Percentiles rank a stretch among this genome's conserved stretches.
Evolutionary conservation across 1,140 invertebrate genomes (phyloP).

Genomic region (Heliconius hermathena): DNA sequence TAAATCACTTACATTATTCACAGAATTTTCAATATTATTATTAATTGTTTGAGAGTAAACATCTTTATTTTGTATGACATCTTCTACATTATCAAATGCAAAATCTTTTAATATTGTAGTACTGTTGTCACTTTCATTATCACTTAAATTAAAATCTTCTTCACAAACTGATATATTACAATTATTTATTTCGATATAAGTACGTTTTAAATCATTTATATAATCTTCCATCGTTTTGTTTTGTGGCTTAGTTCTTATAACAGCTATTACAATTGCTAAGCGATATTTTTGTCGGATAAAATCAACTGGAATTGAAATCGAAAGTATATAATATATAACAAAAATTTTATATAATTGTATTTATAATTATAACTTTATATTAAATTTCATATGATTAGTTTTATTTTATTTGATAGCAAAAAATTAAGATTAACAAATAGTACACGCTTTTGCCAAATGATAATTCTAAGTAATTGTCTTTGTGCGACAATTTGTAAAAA

Average conservation of each 20-base stretch:
- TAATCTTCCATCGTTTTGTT: constrained; percentile 32
- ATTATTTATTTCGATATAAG: constrained; percentile 38
- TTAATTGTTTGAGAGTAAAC: background rate
- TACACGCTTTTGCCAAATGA: too few species aligned
- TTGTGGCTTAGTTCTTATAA: constrained; percentile 25
- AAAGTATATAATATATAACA: too few species aligned
- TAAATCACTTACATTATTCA: background rate
- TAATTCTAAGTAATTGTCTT: too few species aligned
- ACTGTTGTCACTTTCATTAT: constrained; percentile 39
- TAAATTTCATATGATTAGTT: too few species aligned
- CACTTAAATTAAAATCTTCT: constrained; percentile 52
- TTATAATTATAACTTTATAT: too few species aligned
- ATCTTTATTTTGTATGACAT: constrained; percentile 3
- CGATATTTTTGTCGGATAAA: constrained; percentile 29
- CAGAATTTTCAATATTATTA: background rate
- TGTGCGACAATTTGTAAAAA: too few species aligned
- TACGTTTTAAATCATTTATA: constrained; percentile 49
- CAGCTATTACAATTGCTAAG: constrained; percentile 24
- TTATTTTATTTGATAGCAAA: too few species aligned
- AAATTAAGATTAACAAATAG: too few species aligned
- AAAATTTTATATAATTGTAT: background rate
- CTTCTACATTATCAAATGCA: constrained; percentile 20
- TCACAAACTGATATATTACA: constrained; percentile 46
- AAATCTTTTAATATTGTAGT: constrained; percentile 47
- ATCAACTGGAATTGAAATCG: constrained; percentile 12